Conservation (phyloP, 2,113 vertebrate genomes). For the Bos taurus region ARS-UCD2.0 NC_037333.1:57676501-57677000, state of each 20-base stretch:
- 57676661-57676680: constrained; percentile 72
- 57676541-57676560: constrained; percentile 41
- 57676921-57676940: neutral
- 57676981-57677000: neutral
- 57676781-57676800: constrained; percentile 15
- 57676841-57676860: neutral
- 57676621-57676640: constrained; percentile 64
- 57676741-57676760: neutral
- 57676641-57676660: constrained; percentile 68
- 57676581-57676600: constrained; percentile 47
- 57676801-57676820: neutral
- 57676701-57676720: constrained; percentile 56
- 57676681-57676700: constrained; percentile 63
- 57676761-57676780: neutral
- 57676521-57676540: neutral
- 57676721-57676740: constrained; percentile 27
- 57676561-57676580: constrained; percentile 41
- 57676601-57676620: constrained; percentile 37
- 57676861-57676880: neutral
- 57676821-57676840: constrained; percentile 20
- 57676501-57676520: neutral
- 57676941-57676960: neutral
- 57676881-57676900: neutral
- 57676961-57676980: neutral
- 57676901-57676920: neutral